A percentile compares a stretch with the other conserved stretches of the same genome.
phyloP scores from a whole-genome alignment of 1,140 invertebrate genomes.

The Zaprionus ornatus region DNA sequence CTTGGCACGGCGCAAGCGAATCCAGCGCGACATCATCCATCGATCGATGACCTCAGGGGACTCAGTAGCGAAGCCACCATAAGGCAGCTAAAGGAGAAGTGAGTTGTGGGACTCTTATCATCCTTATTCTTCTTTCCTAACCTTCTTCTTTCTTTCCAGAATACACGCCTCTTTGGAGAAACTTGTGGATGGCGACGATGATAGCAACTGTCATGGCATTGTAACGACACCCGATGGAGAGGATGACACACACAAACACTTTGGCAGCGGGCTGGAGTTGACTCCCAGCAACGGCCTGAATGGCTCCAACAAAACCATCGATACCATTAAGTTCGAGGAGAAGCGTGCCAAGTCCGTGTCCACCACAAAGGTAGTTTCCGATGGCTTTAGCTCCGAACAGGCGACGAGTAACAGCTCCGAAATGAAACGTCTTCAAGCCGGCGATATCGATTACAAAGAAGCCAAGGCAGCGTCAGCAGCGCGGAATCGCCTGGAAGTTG shows the following conservation, averaged over 20 bases:
- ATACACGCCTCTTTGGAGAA: conserved; percentile 88
- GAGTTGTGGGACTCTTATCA: conserved; percentile 20
- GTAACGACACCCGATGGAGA: conserved; percentile 92
- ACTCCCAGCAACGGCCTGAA: conserved; percentile 63
- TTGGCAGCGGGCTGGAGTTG: conserved; percentile 62
- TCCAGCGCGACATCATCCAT: conserved; percentile 56
- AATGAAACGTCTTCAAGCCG: conserved; percentile 90
- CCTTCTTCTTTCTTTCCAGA: conserved; percentile 68
- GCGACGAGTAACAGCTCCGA: conserved; percentile 90
- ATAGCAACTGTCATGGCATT: conserved; percentile 85
- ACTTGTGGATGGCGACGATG: conserved; percentile 85
- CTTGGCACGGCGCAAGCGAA: conserved; percentile 45
- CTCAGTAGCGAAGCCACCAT: conserved; percentile 85
- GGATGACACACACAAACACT: conserved; percentile 85
- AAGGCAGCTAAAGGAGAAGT: conserved; percentile 85
- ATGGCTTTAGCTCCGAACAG: conserved; percentile 92
- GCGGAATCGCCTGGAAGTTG: conserved; percentile 88
- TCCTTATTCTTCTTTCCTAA: background rate
- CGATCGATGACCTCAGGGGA: conserved; percentile 83
- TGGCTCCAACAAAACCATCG: conserved; percentile 82
- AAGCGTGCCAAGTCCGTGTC: conserved; percentile 91
- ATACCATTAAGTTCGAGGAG: conserved; percentile 91
- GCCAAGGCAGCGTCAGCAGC: conserved; percentile 87
- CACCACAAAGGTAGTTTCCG: conserved; percentile 91
- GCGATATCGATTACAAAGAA: conserved; percentile 91